phyloP scores from a whole-genome alignment of 2,888 invertebrate species.

The Apoda limacodes region DNA sequence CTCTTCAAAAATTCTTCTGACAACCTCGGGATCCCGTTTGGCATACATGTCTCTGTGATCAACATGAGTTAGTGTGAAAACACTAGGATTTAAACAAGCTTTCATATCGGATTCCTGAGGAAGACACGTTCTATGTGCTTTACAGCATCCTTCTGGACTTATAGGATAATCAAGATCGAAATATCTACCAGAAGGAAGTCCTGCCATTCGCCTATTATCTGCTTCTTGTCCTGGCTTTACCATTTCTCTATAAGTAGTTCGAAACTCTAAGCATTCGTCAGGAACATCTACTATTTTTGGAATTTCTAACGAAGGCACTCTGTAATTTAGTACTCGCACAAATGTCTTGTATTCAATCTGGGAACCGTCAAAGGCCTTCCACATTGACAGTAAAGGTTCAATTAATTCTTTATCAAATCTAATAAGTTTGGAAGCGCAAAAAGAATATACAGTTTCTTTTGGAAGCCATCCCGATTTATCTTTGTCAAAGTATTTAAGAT shows the following conservation, averaged over 20 bases:
- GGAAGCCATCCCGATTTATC: constrained; percentile 55
- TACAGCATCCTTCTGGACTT: constrained; percentile 34
- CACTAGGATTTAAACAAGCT: constrained; percentile 38
- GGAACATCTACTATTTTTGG: constrained; percentile 47
- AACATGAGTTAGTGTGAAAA: constrained; percentile 39
- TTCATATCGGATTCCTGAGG: constrained; percentile 48
- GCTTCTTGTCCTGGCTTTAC: constrained; percentile 34
- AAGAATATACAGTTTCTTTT: constrained; percentile 46
- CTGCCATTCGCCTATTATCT: constrained; percentile 35
- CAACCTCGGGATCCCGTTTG: constrained; percentile 34
- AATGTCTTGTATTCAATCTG: constrained; percentile 61
- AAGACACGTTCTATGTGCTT: constrained; percentile 35
- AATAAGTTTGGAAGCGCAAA: constrained; percentile 48
- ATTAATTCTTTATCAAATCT: constrained; percentile 55
- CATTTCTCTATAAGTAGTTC: constrained; percentile 54
- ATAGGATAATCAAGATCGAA: constrained; percentile 48
- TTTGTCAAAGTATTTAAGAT: constrained; percentile 41
- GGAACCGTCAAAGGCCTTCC: constrained; percentile 53
- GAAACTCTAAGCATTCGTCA: constrained; percentile 38
- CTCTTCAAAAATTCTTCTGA: constrained; percentile 63
- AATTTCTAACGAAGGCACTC: constrained; percentile 42
- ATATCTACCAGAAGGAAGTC: constrained; percentile 52
- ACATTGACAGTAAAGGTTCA: constrained; percentile 55
- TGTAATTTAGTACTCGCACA: constrained; percentile 55
- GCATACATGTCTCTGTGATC: constrained; percentile 51